A percentile compares a stretch with the other conserved stretches of the same genome.
Evolutionary conservation across 2,113 vertebrate species (phyloP).

Genomic region (Ceuthmochares aereus): DNA sequence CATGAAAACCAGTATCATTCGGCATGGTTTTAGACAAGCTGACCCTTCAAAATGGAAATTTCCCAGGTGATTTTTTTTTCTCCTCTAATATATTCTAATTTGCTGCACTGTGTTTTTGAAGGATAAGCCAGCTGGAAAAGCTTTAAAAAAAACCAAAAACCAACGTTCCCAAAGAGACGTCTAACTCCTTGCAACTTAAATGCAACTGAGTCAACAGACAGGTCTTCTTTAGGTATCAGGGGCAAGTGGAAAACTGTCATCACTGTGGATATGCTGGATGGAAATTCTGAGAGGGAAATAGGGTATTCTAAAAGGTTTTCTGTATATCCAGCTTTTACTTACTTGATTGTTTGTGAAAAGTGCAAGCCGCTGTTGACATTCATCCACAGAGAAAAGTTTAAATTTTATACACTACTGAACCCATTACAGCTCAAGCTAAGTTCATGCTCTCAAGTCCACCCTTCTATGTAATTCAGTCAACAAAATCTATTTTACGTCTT

Average conservation of each 20-base stretch:
- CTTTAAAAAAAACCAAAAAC: background rate
- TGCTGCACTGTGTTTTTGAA: background rate
- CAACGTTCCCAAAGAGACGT: background rate
- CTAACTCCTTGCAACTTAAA: background rate
- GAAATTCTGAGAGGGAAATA: background rate
- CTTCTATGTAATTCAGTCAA: background rate
- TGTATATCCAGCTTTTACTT: background rate
- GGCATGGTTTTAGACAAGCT: background rate
- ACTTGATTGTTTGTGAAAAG: slow-evolving; percentile 31
- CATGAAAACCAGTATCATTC: background rate
- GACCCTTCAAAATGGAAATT: background rate
- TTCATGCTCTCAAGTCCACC: slow-evolving; percentile 12
- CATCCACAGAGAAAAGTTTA: slow-evolving; percentile 19
- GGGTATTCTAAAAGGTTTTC: background rate
- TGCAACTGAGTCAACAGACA: background rate
- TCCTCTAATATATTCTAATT: background rate
- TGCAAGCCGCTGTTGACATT: slow-evolving; percentile 28
- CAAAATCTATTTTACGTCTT: background rate
- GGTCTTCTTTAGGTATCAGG: background rate
- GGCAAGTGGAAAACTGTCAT: background rate
- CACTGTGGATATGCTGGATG: background rate
- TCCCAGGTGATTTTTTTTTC: background rate
- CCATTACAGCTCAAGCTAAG: slow-evolving; percentile 13
- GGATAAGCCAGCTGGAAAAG: background rate
- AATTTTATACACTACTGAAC: slow-evolving; percentile 31